Evolutionary conservation across 1,140 invertebrate genomes (phyloP), one percentile per base, ranked within the genome.

Genomic region (Coptotermes formosanus): DNA sequence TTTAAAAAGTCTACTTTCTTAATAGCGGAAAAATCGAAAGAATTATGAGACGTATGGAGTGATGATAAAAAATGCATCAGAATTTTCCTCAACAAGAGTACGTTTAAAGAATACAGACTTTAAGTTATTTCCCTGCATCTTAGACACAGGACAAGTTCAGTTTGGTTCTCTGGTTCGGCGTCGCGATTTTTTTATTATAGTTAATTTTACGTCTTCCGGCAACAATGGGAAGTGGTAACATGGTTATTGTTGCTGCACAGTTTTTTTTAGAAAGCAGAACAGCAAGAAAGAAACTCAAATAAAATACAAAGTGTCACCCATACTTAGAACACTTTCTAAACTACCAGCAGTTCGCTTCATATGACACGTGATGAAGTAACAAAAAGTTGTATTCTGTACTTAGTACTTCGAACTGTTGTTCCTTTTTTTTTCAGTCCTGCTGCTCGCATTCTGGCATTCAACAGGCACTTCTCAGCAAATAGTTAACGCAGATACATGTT

Each of bases 381-480:
- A 64, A 75, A 30, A 30, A 2, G 19, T 30, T 3, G n/a, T 6
- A 55, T 19, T 4, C 4, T 75, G n/a, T 75, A 11, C n/a, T 75
- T 75, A 8, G n/a, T 30, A 75, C 9, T 25, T 7, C 2, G 64
- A n/a, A n/a, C 3, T 75, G n/a, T 75, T 75, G n/a, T 4, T 64
- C 59, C 19, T 75, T 25, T n/a, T 30, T n/a, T n/a, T 25, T 30
- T 75, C 25, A 38, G 1, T 75, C 8, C 64, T 75, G 64, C 64
- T 75, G 64, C 64, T 75, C 8, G n/a, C n/a, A 14, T 75, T 75
- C 21, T 75, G n/a, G 64, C 64, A 75, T 75, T 30, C 6, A 75
- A 75, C 64, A 75, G 64, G 64, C 64, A 75, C 64, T 75, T 75
- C 25, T 75, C 64, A 75, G 64, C 64, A 75, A 75, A 30, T 75